phyloP scores from a whole-genome alignment of 2,797 vertebrate species.

The Smutsia temminckii region DNA sequence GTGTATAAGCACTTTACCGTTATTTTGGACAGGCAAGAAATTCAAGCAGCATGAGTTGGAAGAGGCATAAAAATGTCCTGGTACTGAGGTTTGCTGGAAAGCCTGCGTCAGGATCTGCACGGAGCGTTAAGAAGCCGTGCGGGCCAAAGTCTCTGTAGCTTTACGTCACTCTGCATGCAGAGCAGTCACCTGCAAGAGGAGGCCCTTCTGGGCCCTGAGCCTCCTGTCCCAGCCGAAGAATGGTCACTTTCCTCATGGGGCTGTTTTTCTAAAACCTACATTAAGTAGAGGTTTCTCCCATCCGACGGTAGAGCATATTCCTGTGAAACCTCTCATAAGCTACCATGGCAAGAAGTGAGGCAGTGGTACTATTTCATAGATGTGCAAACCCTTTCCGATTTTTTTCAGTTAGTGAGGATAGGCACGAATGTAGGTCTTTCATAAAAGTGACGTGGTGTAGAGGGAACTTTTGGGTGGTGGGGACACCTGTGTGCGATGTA shows the following conservation, averaged over 20 bases:
- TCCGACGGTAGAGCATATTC: not conserved
- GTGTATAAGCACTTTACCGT: not conserved
- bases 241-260: not conserved
- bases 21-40: not conserved
- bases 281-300: not conserved
- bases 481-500: not conserved
- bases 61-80: not conserved
- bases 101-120: not conserved
- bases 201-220: not conserved
- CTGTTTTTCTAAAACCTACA: constrained; percentile 2
- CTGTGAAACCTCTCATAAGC: not conserved
- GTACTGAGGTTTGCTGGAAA: constrained; percentile 1
- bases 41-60: not conserved
- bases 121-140: not conserved
- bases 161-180: not conserved
- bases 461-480: not conserved
- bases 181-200: not conserved
- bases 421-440: not conserved
- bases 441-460: not conserved
- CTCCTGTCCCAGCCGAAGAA: not conserved
- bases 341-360: too few relatives aligned
- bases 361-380: not conserved
- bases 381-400: not conserved
- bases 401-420: not conserved
- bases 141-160: not conserved